Conservation (phyloP, 2,888 invertebrate genomes). For the Scrobipalpa costella region DNA sequence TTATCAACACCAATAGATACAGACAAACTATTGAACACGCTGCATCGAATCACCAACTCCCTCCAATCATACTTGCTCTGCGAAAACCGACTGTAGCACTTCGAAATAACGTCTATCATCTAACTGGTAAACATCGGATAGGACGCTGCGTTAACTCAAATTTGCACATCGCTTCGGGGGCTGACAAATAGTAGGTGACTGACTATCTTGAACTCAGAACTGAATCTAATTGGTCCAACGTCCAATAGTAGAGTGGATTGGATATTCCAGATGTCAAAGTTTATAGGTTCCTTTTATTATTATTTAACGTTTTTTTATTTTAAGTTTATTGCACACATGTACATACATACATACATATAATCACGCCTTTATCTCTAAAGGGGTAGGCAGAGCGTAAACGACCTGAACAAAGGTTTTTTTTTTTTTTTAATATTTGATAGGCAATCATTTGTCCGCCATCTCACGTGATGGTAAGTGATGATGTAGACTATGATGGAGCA, state of each 20-base stretch:
- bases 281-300: too few species aligned
- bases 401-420: too few species aligned
- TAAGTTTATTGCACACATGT: too few species aligned
- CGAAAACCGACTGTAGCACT: background rate
- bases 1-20: background rate
- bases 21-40: background rate
- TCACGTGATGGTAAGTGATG: too few species aligned
- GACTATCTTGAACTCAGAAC: background rate
- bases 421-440: too few species aligned
- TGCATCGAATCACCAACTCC: slow-evolving; percentile 3
- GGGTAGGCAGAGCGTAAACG: too few species aligned
- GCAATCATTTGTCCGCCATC: too few species aligned
- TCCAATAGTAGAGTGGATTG: background rate
- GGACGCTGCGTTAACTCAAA: slow-evolving; percentile 12
- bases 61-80: background rate
- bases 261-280: background rate
- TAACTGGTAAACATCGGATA: background rate
- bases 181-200: slow-evolving; percentile 11
- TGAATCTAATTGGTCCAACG: background rate
- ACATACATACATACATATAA: too few species aligned
- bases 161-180: slow-evolving; percentile 2
- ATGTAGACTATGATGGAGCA: too few species aligned
- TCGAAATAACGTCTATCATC: slow-evolving; percentile 2
- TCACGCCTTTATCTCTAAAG: too few species aligned
- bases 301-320: too few species aligned